These are phyloP conservation scores for Lagocephalus sceleratus DNA, from an alignment of 2,797 vertebrate species.

Conservation along the genomic window DNA sequence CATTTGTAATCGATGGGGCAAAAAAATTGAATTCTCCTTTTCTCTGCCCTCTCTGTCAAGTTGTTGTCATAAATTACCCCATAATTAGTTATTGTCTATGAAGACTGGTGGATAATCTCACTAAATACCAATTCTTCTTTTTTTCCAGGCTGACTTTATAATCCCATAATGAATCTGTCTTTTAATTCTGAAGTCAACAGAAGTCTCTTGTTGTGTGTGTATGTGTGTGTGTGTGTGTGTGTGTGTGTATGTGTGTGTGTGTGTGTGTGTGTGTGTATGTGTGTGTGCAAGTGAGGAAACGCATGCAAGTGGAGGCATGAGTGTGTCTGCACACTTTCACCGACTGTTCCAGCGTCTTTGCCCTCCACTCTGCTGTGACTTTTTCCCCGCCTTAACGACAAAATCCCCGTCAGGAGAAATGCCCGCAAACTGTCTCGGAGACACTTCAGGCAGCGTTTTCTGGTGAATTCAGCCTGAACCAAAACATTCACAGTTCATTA, in stretches of 20 bases:
- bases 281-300: constrained; percentile 19
- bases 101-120: constrained; percentile 60
- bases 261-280: constrained; percentile 32
- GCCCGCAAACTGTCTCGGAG: constrained; percentile 19
- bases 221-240: constrained; percentile 8
- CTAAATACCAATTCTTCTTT: constrained; percentile 41
- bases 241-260: not conserved
- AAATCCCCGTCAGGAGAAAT: constrained; percentile 28
- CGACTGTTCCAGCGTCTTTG: constrained; percentile 20
- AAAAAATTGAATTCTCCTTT: constrained; percentile 17
- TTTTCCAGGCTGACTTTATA: constrained; percentile 51
- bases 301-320: constrained; percentile 64
- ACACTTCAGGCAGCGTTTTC: constrained; percentile 27
- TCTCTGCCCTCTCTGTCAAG: constrained; percentile 31
- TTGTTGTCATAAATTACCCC: constrained; percentile 52
- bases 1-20: constrained; percentile 5
- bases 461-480: constrained; percentile 46
- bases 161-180: constrained; percentile 62
- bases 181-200: constrained; percentile 61
- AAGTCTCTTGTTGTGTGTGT: constrained; percentile 38
- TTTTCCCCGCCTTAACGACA: constrained; percentile 9
- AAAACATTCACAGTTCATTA: constrained; percentile 57
- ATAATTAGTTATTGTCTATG: constrained; percentile 57
- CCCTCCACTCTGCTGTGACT: constrained; percentile 1
- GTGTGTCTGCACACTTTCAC: constrained; percentile 44